Evolutionary conservation across 1,140 invertebrate genomes (phyloP), one percentile per base, ranked within the genome.

Genomic region (Danaus melanippus): DNA sequence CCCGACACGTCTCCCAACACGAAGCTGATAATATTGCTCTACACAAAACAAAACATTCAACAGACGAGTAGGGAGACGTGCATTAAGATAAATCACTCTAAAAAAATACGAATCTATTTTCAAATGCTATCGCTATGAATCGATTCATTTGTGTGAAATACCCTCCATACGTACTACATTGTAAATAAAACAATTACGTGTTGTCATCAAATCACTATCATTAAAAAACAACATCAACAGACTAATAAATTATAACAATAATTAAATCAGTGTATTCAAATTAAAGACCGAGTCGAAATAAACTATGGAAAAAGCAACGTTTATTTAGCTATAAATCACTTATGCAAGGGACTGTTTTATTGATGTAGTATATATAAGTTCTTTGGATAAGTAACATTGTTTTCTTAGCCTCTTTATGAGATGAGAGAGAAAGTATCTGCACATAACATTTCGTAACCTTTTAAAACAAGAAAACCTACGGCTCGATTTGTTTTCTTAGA

Each of bases 341-440:
- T 32, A 32, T 32, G 21, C 21, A 32, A 32, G 21, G 21, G 21
- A 32, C 21, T 32, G 21, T 3, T 32, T 32, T 15, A n/a, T 15
- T 32, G 21, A 32, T 32, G 21, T 32, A 32, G 21, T 9, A 52
- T 50, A 32, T 10, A 59, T 42, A 45, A 55, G 51, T 59, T 60
- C 44, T 52, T 40, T 48, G 46, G 53, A 58, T 58, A 71, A 73
- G 68, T 71, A 68, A 75, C 67, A 70, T 69, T 84, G 76, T 85
- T 85, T 68, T 85, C 72, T 76, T 85, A 85, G 83, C 75, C 82
- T 83, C 77, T 72, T 76, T 80, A 71, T 69, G 71, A 69, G 67
- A 73, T 66, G 69, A 58, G 60, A 79, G 78, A 78, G 79, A 81
- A 84, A 84, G 80, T 79, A 79, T 66, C 51, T 58, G 60, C 62